phyloP scores from a whole-genome alignment of 2,888 invertebrate genomes.

The Electrophaes corylata region DNA sequence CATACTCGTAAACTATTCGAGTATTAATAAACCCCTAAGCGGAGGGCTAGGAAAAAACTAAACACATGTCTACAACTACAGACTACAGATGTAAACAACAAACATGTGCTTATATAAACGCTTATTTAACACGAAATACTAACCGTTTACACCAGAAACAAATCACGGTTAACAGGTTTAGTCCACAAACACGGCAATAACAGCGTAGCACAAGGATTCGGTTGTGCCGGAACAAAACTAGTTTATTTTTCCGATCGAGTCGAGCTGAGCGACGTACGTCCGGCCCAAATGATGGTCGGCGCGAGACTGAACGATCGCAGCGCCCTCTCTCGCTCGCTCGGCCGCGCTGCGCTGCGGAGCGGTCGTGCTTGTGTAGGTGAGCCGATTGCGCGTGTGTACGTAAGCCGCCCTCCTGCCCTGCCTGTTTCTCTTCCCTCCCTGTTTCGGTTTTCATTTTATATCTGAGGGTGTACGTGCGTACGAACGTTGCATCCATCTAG shows the following conservation, averaged over 20 bases:
- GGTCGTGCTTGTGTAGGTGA: slow-evolving; percentile 56
- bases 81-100: slow-evolving; percentile 75
- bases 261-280: slow-evolving; percentile 67
- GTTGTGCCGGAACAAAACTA: slow-evolving; percentile 78
- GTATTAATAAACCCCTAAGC: slow-evolving; percentile 67
- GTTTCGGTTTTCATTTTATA: slow-evolving; percentile 56
- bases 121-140: slow-evolving; percentile 57
- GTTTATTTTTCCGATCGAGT: slow-evolving; percentile 78
- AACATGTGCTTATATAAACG: slow-evolving; percentile 56
- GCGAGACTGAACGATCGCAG: slow-evolving; percentile 82
- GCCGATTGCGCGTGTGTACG: slow-evolving; percentile 54
- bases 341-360: slow-evolving; percentile 44
- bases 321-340: slow-evolving; percentile 66
- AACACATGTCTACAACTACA: slow-evolving; percentile 70
- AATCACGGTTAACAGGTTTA: slow-evolving; percentile 68
- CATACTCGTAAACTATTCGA: slow-evolving; percentile 66
- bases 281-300: slow-evolving; percentile 70
- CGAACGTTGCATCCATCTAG: slow-evolving; percentile 49
- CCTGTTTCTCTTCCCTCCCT: slow-evolving; percentile 50
- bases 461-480: slow-evolving; percentile 40
- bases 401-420: slow-evolving; percentile 50
- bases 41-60: slow-evolving; percentile 64
- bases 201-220: slow-evolving; percentile 66
- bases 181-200: slow-evolving; percentile 74
- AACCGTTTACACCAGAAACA: slow-evolving; percentile 72